A percentile compares a stretch with the other conserved stretches of the same genome.
These are phyloP conservation scores for Formica aserva DNA, from an alignment of 2,888 invertebrate species.

Conservation along the genomic window DNA sequence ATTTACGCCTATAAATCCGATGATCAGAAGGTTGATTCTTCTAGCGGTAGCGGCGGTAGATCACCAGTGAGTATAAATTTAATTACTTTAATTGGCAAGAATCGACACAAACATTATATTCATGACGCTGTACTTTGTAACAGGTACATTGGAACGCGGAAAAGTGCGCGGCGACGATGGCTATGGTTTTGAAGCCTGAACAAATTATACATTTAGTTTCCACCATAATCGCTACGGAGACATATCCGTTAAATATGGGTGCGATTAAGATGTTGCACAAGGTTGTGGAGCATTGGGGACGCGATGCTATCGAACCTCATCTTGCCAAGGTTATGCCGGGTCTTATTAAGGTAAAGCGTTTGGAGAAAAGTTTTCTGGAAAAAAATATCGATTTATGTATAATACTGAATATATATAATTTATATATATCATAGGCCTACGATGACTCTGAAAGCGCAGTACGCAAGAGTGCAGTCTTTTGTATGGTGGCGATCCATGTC, in stretches of 20 bases:
- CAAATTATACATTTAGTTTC: constrained; percentile 91
- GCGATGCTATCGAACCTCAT: constrained; percentile 91
- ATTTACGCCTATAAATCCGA: constrained; percentile 92
- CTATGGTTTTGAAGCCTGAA: constrained; percentile 93
- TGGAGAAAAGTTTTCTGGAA: neutral
- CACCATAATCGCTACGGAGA: constrained; percentile 95
- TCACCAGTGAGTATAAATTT: constrained; percentile 81
- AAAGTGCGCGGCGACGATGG: constrained; percentile 92
- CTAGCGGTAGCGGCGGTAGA: constrained; percentile 73
- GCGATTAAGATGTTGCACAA: constrained; percentile 97
- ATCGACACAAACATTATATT: too few relatives aligned
- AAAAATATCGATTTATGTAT: neutral
- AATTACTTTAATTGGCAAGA: neutral
- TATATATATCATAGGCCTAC: constrained; percentile 90
- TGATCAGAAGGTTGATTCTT: constrained; percentile 79
- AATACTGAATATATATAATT: neutral
- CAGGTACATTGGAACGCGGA: constrained; percentile 95
- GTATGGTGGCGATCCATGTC: constrained; percentile 97
- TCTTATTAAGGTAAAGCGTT: constrained; percentile 90
- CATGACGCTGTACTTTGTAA: neutral
- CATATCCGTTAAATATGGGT: constrained; percentile 95
- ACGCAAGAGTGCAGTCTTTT: constrained; percentile 98
- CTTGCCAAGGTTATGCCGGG: constrained; percentile 95
- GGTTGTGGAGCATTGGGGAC: constrained; percentile 92
- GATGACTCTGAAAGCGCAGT: constrained; percentile 97